Percentiles rank a stretch among this genome's conserved stretches.
phyloP scores from a whole-genome alignment of 2,797 vertebrate genomes.

The Vultur gryphus region DNA sequence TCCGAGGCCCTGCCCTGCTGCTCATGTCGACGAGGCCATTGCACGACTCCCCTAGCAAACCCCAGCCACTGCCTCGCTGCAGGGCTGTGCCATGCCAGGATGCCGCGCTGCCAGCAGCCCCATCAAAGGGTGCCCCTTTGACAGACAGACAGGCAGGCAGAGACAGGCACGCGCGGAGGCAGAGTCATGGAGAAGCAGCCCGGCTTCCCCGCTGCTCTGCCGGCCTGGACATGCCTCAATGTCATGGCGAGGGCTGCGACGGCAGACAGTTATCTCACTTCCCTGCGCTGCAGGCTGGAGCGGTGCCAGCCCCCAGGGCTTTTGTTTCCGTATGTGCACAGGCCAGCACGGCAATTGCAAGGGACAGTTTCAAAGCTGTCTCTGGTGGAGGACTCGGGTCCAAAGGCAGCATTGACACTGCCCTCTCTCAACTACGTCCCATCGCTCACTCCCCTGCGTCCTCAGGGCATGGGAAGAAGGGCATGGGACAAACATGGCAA shows the following conservation, averaged over 20 bases:
- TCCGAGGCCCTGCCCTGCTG: background rate
- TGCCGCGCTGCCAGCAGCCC: background rate
- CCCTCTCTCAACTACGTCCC: background rate
- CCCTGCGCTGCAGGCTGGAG: background rate
- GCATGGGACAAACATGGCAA: background rate
- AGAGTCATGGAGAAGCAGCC: background rate
- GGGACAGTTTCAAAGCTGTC: background rate
- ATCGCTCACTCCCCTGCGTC: background rate
- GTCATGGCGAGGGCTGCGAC: background rate
- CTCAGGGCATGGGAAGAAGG: background rate
- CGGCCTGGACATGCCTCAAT: background rate
- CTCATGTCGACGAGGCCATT: rapidly evolving
- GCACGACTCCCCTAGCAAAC: background rate
- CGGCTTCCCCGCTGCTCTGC: background rate
- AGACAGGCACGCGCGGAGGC: background rate
- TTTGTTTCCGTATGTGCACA: background rate
- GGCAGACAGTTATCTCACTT: background rate
- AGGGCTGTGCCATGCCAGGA: background rate
- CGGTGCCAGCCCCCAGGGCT: background rate
- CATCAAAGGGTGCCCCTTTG: background rate
- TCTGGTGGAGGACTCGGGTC: background rate
- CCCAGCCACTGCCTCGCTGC: background rate
- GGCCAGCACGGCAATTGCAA: background rate
- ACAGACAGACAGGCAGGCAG: background rate
- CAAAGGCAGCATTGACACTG: background rate